phyloP scores from a whole-genome alignment of 2,113 vertebrate species.

The Lipophrys pholis region DNA sequence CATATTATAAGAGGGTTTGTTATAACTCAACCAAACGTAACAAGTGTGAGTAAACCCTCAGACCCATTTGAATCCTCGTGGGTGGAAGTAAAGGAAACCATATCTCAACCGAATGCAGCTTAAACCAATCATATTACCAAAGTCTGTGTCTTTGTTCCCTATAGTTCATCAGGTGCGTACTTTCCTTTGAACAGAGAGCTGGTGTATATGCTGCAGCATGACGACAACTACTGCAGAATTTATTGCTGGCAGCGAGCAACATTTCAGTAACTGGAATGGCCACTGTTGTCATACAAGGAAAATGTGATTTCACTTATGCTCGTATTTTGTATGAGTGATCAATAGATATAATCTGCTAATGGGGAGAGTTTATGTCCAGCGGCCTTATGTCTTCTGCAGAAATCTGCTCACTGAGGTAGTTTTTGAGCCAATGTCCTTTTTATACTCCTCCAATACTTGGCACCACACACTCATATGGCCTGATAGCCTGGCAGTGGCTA shows the following conservation, averaged over 20 bases:
- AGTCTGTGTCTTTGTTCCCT: constrained; percentile 55
- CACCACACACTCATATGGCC: constrained; percentile 65
- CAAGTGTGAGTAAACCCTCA: too few species aligned
- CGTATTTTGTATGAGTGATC: constrained; percentile 67
- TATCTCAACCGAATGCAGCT: too few species aligned
- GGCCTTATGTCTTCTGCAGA: constrained; percentile 69
- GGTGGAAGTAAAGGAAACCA: too few species aligned
- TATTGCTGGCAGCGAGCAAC: constrained; percentile 33
- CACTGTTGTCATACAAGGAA: constrained; percentile 42
- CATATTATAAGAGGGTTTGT: too few species aligned
- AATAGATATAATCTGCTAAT: constrained; percentile 82
- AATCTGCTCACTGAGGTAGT: constrained; percentile 77
- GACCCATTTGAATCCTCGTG: too few species aligned
- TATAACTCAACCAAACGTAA: too few species aligned
- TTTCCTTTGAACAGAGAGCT: constrained; percentile 13
- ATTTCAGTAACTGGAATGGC: constrained; percentile 29
- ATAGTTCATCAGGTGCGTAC: constrained; percentile 20
- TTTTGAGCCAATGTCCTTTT: constrained; percentile 79
- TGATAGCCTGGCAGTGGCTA: constrained; percentile 79
- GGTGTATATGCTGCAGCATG: constrained; percentile 5
- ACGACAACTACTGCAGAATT: constrained; percentile 19
- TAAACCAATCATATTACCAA: too few species aligned
- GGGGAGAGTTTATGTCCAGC: constrained; percentile 72
- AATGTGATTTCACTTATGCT: constrained; percentile 51
- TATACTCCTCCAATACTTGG: constrained; percentile 71